Percentiles rank a stretch among this genome's conserved stretches.
These are phyloP conservation scores for Acanthaster planci DNA, from an alignment of 35 echinoderm and acorn worm genomes.

Conservation along the genomic window DNA sequence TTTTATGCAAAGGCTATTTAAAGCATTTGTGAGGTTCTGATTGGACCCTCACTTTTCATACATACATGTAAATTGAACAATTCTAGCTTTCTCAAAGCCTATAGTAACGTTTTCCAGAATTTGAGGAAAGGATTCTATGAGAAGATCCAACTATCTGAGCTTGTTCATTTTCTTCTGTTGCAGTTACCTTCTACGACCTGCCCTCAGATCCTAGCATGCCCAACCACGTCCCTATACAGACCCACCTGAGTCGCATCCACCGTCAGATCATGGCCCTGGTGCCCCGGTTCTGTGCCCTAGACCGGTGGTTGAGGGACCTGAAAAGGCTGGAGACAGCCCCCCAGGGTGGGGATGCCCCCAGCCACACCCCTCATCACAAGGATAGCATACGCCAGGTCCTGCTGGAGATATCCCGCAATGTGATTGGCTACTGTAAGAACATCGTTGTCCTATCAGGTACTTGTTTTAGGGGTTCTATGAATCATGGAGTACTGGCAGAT, in stretches of 20 bases:
- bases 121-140: too few species aligned
- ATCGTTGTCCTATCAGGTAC: slow-evolving; percentile 77
- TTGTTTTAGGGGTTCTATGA: neutral
- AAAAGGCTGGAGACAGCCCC: slow-evolving; percentile 28
- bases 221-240: slow-evolving; percentile 76
- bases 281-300: slow-evolving; percentile 76
- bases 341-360: neutral
- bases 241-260: slow-evolving; percentile 86
- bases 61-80: too few species aligned
- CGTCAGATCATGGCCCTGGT: slow-evolving; percentile 92
- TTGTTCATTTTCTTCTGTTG: neutral
- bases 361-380: slow-evolving; percentile 1
- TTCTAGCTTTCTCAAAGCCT: too few species aligned
- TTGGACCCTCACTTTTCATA: too few species aligned
- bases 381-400: slow-evolving; percentile 42
- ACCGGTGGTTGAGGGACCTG: slow-evolving; percentile 76
- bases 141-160: neutral
- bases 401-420: slow-evolving; percentile 76
- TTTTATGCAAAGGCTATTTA: too few species aligned
- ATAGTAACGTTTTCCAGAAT: too few species aligned
- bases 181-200: slow-evolving; percentile 80
- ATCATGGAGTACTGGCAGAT: too few species aligned
- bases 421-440: slow-evolving; percentile 82
- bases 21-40: too few species aligned
- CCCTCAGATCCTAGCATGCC: slow-evolving; percentile 9